Conservation (phyloP, 2,888 invertebrate species). For the Brachypalpus laphriformis region DNA sequence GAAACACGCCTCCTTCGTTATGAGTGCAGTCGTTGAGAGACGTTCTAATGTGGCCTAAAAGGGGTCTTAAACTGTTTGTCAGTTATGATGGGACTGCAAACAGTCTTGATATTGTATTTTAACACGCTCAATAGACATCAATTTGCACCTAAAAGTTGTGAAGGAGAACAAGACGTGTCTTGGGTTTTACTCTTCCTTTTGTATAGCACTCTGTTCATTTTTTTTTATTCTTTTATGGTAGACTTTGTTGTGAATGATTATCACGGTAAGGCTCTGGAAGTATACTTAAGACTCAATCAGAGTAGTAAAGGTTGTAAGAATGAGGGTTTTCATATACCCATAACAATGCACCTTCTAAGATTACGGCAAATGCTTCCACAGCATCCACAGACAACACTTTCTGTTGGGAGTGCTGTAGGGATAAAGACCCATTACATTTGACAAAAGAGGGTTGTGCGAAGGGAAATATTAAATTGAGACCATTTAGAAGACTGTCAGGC, state of each 20-base stretch:
- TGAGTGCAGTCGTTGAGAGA: constrained; percentile 73
- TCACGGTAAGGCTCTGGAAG: constrained; percentile 42
- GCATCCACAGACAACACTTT: neutral
- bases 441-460: neutral
- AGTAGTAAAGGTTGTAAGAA: neutral
- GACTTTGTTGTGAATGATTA: constrained; percentile 29
- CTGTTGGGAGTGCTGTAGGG: neutral
- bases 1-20: constrained; percentile 69
- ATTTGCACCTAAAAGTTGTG: constrained; percentile 68
- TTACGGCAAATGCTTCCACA: neutral
- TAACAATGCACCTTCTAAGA: neutral
- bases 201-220: constrained; percentile 30
- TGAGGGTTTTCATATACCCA: neutral
- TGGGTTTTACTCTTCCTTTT: constrained; percentile 20
- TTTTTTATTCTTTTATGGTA: constrained; percentile 4
- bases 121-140: constrained; percentile 74
- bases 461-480: neutral
- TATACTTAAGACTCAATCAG: constrained; percentile 19
- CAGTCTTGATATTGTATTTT: constrained; percentile 75
- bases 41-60: constrained; percentile 75
- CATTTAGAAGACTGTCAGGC: constrained; percentile 2
- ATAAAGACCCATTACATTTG: neutral
- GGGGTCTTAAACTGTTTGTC: constrained; percentile 72
- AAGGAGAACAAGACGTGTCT: constrained; percentile 60
- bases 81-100: constrained; percentile 75